These are phyloP conservation scores for Bombyx huttoni DNA, from an alignment of 2,888 invertebrate species.

Conservation along the genomic window DNA sequence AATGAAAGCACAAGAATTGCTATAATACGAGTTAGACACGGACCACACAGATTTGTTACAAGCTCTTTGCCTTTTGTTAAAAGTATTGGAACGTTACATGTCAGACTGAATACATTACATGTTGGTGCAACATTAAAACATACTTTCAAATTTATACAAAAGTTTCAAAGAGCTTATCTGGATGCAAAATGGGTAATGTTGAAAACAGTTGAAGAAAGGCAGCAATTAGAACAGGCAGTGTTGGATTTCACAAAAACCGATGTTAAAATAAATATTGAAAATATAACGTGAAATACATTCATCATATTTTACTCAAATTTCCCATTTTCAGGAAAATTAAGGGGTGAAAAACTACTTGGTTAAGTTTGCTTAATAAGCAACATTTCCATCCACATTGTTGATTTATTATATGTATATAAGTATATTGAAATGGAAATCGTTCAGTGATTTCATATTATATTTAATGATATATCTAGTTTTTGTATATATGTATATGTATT, in stretches of 20 bases:
- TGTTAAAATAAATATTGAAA: constrained; percentile 55
- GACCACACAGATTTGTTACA: constrained; percentile 80
- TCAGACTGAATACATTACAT: constrained; percentile 77
- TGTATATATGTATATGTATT: no score
- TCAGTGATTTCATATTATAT: no score
- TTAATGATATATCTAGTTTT: no score
- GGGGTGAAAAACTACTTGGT: neutral
- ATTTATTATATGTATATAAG: no score
- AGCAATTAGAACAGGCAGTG: constrained; percentile 62
- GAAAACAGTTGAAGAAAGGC: constrained; percentile 75
- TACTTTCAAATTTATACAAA: constrained; percentile 81
- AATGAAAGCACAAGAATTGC: constrained; percentile 83
- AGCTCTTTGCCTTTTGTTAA: constrained; percentile 79
- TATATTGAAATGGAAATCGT: no score
- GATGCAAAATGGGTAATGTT: constrained; percentile 75
- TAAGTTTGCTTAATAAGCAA: no score
- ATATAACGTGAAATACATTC: constrained; percentile 25
- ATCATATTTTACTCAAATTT: neutral
- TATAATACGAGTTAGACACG: constrained; percentile 80
- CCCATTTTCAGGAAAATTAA: neutral
- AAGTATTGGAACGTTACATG: constrained; percentile 74
- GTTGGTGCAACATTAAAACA: constrained; percentile 85
- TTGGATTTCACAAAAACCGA: constrained; percentile 61
- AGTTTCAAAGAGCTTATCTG: constrained; percentile 76
- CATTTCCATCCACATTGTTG: neutral